Base-by-base conservation (phyloP, 2,797 vertebrate genomes). In the Sebastes itinus region DNA sequence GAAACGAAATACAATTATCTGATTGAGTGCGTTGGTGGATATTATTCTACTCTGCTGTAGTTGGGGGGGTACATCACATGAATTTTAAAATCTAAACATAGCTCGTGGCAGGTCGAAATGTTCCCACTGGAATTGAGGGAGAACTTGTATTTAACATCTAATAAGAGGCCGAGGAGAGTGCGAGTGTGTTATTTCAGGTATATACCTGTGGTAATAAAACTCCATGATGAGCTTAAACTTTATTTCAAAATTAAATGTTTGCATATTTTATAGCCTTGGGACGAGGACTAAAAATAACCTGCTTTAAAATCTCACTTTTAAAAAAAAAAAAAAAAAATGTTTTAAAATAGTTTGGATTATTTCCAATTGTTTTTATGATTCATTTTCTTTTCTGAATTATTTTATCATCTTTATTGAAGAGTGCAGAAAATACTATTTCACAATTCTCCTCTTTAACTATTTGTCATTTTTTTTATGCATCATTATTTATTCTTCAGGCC, bases 1-100 rank as follows among this genome's bases (percentile, higher is more conserved):
- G 81, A 88, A 84, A 83, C 74, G 84, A 91, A 92, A 91, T 90
- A 92, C 80, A 94, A 92, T 94, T 93, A 93, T 92, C 89, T 93
- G 92, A 94, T 90, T 92, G 87, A 88, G 83, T 80, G 84, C 88
- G 87, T 78, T 86, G 81, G 79, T 84, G 86, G 80, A 88, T 91
- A 89, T 91, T 92, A 87, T 92, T 92, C 90, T 62, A 49, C 69
- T 92, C 62, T 38, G 67, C 75, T 92, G 87, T 83, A 81, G 87
- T 84, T 88, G 65, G 42, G 42, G 64, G 71, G 65, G 71, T 77
- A 72, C 85, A 88, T 92, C 77, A 86, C 71, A 89, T 90, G 87
- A 82, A 91, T 94, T 93, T 90, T 91, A 91, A 93, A 91, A 90
- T 89, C 83, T 80, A 87, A 93, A 92, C 89, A 90, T 83, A 77